Evolutionary conservation across 2,113 vertebrate species (phyloP), one percentile per base, ranked within the genome.

Genomic region (Trogon melanurus): DNA sequence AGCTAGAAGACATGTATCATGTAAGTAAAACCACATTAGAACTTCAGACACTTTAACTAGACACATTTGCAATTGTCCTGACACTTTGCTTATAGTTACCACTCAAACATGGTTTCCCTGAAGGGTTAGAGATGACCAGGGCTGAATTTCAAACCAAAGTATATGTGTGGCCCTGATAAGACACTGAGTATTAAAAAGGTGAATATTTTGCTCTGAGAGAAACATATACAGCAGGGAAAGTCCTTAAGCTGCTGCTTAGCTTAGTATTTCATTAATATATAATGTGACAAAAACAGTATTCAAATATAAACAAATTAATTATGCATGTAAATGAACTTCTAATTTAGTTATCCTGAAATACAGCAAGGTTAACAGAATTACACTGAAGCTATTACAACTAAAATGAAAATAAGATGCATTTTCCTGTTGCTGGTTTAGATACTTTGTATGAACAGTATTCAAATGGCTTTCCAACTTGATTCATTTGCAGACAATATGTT

Each of bases 351-450:
- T 83, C 30, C 47, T 89, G 79, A 86, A 95, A 89, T 93, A 75
- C 32, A 90, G 27, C 44, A 87, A 93, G 53, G 67, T 88, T 97
- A 96, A 95, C 73, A 88, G 70, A 95, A 91, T 93, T 96, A 91
- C 38, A 79, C 36, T 91, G 78, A 91, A 85, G 45, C 36, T 83
- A 87, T 96, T 96, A 96, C 41, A 88, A 71, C 25, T 69, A 64
- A 93, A 96, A 96, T 91, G 62, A 89, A 94, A 94, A 93, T 88
- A 79, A 89, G 29, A 96, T 71, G 26, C 14, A 30, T 96, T 96
- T 96, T 96, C 64, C 50, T 85, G 53, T 32, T 93, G 41, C 13
- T 80, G 26, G 64, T 90, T 91, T 93, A 85, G 65, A 94, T 84
- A 80, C 57, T 82, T 92, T 54, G 30, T 38, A 88, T 44, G 34